A percentile compares a stretch with the other conserved stretches of the same genome.
These are phyloP conservation scores for Agrotis exclamationis DNA, from an alignment of 2,888 invertebrate genomes.

Conservation along the genomic window DNA sequence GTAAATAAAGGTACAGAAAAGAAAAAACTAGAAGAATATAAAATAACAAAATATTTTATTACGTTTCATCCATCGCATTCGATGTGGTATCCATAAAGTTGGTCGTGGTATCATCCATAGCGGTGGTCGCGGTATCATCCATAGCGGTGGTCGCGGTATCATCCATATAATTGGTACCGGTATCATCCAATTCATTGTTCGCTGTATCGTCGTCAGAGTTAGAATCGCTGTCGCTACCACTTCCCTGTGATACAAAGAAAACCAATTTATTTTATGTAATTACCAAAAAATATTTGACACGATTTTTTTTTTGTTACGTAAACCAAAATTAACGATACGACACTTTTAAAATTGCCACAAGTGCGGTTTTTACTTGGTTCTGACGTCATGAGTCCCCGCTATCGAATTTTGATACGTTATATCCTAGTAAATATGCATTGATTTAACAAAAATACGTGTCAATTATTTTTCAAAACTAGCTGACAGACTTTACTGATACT, in stretches of 20 bases:
- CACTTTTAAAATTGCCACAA: too few relatives aligned
- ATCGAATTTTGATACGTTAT: too few relatives aligned
- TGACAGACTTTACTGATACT: too few relatives aligned
- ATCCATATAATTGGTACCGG: conserved; percentile 9
- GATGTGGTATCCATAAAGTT: conserved; percentile 24
- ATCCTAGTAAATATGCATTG: too few relatives aligned
- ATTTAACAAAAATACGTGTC: too few relatives aligned
- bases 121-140: conserved; percentile 31
- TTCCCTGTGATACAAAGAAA: conserved; percentile 58
- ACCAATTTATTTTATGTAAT: too few relatives aligned
- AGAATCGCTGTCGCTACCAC: conserved; percentile 76
- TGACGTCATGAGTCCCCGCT: too few relatives aligned
- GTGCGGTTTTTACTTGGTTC: too few relatives aligned
- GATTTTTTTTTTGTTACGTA: too few relatives aligned
- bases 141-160: conserved; percentile 27
- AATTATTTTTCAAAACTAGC: too few relatives aligned
- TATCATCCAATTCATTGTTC: conserved; percentile 61
- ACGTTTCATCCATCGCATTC: conserved; percentile 41
- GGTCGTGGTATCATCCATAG: conserved; percentile 62
- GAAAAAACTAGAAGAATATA: conserved; percentile 9
- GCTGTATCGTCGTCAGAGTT: conserved; percentile 74
- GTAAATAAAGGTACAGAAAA: background rate
- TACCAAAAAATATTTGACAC: too few relatives aligned
- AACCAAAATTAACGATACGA: too few relatives aligned
- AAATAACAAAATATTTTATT: conserved; percentile 21